Percentiles rank a stretch among this genome's conserved stretches.
These are phyloP conservation scores for Catharus fuscescens DNA, from an alignment of 2,113 vertebrate species.

Conservation along the genomic window DNA sequence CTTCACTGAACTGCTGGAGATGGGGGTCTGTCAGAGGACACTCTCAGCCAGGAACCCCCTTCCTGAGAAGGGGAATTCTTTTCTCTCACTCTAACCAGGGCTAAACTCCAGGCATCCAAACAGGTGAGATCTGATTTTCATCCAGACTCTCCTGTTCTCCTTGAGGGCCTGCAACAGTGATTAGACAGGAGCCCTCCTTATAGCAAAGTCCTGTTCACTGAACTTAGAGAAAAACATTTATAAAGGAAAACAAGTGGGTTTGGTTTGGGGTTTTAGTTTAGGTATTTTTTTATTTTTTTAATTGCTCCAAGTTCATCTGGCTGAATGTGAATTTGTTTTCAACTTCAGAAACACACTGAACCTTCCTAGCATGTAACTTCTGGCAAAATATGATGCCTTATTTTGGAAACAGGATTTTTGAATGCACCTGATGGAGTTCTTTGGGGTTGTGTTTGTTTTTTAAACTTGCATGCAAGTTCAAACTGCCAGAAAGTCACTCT, in stretches of 20 bases:
- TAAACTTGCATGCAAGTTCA: not conserved
- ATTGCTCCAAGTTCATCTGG: not conserved
- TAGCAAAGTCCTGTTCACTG: not conserved
- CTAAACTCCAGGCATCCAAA: not conserved
- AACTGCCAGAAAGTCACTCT: not conserved
- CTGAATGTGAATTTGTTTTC: not conserved
- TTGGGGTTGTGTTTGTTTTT: not conserved
- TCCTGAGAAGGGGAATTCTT: not conserved
- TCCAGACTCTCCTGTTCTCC: not conserved
- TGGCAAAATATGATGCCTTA: not conserved
- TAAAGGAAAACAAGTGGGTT: not conserved
- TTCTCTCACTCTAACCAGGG: not conserved
- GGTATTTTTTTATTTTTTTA: not conserved
- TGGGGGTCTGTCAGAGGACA: not conserved
- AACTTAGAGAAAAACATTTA: not conserved
- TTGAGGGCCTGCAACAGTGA: not conserved
- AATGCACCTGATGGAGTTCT: not conserved
- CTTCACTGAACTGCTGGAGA: not conserved
- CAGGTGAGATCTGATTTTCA: not conserved
- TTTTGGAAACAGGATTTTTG: not conserved
- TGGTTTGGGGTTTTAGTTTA: not conserved
- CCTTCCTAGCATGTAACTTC: not conserved
- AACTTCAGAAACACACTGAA: not conserved
- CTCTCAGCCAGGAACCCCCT: no score
- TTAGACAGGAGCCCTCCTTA: not conserved